phyloP scores from a whole-genome alignment of 2,797 vertebrate species.

The Hydrophis major region DNA sequence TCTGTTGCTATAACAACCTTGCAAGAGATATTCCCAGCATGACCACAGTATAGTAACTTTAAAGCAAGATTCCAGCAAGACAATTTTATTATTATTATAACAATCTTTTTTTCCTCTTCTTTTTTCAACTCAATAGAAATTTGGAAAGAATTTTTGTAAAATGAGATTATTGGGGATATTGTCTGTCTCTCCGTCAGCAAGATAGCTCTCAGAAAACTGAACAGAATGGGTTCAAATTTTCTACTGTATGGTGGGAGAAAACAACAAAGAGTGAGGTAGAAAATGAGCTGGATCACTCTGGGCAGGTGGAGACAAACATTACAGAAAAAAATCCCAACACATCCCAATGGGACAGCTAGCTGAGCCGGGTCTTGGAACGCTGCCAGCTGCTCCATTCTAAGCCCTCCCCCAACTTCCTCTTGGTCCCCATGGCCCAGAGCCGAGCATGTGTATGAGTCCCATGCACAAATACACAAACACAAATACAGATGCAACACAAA shows the following conservation, averaged over 20 bases:
- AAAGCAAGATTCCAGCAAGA: constrained; percentile 57
- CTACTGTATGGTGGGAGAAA: not conserved
- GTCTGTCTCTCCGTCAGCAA: not conserved
- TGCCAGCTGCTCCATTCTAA: not conserved
- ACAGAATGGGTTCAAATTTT: not conserved
- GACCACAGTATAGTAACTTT: constrained; percentile 54
- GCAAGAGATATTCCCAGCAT: constrained; percentile 42
- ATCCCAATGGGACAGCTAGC: not conserved
- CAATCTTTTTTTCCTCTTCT: not conserved
- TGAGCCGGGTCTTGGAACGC: not conserved
- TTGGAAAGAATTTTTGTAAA: not conserved
- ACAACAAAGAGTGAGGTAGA: not conserved
- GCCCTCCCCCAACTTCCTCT: not conserved
- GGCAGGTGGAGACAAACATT: not conserved
- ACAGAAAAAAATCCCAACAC: not conserved
- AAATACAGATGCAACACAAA: not conserved
- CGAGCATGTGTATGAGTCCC: not conserved
- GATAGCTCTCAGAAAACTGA: not conserved
- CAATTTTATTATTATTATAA: constrained; percentile 28
- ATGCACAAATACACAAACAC: not conserved
- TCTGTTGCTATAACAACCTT: constrained; percentile 63
- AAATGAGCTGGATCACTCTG: not conserved
- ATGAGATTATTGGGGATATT: not conserved
- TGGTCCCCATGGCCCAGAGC: not conserved
- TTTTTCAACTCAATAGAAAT: not conserved